Percentiles rank a stretch among this genome's conserved stretches.
Conservation (phyloP, 1,140 invertebrate genomes). For the Ephestia elutella region DNA sequence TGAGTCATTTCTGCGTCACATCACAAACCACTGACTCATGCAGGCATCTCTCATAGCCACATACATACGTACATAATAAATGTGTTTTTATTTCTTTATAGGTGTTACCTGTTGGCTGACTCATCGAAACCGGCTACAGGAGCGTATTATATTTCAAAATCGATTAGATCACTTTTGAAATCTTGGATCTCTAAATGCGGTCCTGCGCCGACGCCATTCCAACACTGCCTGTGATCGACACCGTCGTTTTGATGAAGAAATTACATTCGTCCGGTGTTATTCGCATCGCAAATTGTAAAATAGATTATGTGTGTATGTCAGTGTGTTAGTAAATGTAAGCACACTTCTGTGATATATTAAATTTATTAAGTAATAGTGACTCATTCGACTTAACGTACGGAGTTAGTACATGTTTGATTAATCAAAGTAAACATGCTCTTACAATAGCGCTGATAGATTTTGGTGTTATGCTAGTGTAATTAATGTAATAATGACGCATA, state of each 20-base stretch:
- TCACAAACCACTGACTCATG: constrained; percentile 52
- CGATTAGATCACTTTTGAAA: constrained; percentile 7
- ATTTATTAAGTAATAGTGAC: constrained; percentile 58
- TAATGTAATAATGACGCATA: not conserved
- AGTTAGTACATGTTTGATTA: not conserved
- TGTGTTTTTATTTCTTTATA: constrained; percentile 40
- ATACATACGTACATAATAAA: constrained; percentile 18
- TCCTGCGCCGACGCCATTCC: constrained; percentile 40
- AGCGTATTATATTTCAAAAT: not conserved
- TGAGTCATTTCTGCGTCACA: constrained; percentile 57
- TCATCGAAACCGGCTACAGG: constrained; percentile 28
- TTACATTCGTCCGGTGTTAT: constrained; percentile 57
- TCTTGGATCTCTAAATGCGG: constrained; percentile 9
- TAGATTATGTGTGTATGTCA: constrained; percentile 28
- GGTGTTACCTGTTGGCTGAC: constrained; percentile 49
- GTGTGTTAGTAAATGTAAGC: constrained; percentile 30
- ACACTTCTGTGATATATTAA: constrained; percentile 68
- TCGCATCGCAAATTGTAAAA: constrained; percentile 46
- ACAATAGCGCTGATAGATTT: constrained; percentile 3
- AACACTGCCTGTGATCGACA: constrained; percentile 59
- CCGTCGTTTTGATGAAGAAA: constrained; percentile 50
- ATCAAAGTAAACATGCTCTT: constrained; percentile 3
- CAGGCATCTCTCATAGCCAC: constrained; percentile 24
- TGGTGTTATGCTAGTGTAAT: constrained; percentile 3
- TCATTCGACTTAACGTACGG: constrained; percentile 21